phyloP scores from a whole-genome alignment of 2,888 invertebrate species.

The Acronicta aceris region DNA sequence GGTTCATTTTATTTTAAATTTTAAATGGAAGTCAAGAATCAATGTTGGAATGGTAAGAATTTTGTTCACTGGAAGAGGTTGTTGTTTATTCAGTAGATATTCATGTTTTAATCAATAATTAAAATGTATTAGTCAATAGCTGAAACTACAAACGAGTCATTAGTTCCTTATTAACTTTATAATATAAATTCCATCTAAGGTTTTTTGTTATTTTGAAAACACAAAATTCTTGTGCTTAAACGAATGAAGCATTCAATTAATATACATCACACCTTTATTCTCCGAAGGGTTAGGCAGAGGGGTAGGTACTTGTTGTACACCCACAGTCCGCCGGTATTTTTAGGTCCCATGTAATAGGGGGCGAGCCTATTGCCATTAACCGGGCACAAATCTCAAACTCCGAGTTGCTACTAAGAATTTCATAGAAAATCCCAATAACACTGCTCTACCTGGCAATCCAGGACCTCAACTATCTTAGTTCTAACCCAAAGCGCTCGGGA shows the following conservation, averaged over 20 bases:
- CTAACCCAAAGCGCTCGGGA: too few species aligned
- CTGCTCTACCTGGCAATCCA: too few species aligned
- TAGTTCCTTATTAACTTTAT: conserved; percentile 52
- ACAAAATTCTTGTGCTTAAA: conserved; percentile 1
- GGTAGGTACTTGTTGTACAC: too few species aligned
- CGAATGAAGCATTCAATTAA: conserved; percentile 4
- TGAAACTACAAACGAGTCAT: conserved; percentile 53
- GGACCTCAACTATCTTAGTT: too few species aligned
- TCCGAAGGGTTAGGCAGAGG: too few species aligned
- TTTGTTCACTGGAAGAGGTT: conserved; percentile 58
- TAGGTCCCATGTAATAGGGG: too few species aligned
- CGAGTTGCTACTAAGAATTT: too few species aligned
- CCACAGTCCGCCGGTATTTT: too few species aligned
- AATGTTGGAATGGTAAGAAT: conserved; percentile 65
- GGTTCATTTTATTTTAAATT: conserved; percentile 59
- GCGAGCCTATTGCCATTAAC: too few species aligned
- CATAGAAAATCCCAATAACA: too few species aligned
- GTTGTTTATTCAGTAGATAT: conserved; percentile 60
- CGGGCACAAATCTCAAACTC: too few species aligned
- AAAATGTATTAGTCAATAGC: conserved; percentile 69
- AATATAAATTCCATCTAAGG: conserved; percentile 24
- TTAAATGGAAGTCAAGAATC: conserved; percentile 55
- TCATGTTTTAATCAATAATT: conserved; percentile 62
- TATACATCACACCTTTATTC: too few species aligned
- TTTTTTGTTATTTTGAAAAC: conserved; percentile 31